Conservation (phyloP, 1,140 invertebrate genomes). For the Mesaphorura yosii region DNA sequence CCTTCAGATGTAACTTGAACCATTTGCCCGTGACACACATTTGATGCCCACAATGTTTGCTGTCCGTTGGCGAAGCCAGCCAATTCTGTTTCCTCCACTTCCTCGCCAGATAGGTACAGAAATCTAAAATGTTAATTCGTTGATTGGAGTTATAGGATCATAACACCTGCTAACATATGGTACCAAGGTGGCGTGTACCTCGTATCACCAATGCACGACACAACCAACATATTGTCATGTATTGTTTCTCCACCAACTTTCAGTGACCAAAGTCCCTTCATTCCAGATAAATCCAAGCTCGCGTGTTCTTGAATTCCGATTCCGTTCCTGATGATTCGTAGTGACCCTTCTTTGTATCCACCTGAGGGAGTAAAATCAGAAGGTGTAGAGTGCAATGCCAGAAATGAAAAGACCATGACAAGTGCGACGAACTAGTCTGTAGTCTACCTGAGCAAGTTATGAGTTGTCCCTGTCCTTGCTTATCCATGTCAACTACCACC, state of each 20-base stretch:
- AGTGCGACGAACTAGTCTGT: too few relatives aligned
- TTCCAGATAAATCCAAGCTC: conserved; percentile 88
- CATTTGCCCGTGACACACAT: conserved; percentile 71
- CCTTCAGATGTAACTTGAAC: conserved; percentile 66
- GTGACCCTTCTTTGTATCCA: conserved; percentile 91
- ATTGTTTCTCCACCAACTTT: conserved; percentile 53
- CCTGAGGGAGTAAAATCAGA: conserved; percentile 39
- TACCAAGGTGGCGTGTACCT: conserved; percentile 39
- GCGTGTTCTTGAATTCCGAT: conserved; percentile 97
- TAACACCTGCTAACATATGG: not conserved
- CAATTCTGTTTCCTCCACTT: conserved; percentile 94
- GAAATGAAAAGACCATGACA: not conserved
- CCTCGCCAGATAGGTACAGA: conserved; percentile 76
- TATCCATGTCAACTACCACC: conserved; percentile 66
- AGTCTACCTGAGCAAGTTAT: conserved; percentile 84
- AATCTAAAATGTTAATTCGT: conserved; percentile 45
- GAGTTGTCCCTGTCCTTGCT: conserved; percentile 93
- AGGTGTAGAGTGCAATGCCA: not conserved
- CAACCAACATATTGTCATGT: conserved; percentile 76
- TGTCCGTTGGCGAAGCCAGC: conserved; percentile 75
- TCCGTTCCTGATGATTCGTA: conserved; percentile 92
- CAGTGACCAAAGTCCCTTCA: conserved; percentile 94
- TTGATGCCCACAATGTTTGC: conserved; percentile 86
- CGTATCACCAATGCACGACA: conserved; percentile 90
- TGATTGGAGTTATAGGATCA: not conserved